These are phyloP conservation scores for Dryocosmus kuriphilus DNA, from an alignment of 2,888 invertebrate genomes.

Conservation along the genomic window DNA sequence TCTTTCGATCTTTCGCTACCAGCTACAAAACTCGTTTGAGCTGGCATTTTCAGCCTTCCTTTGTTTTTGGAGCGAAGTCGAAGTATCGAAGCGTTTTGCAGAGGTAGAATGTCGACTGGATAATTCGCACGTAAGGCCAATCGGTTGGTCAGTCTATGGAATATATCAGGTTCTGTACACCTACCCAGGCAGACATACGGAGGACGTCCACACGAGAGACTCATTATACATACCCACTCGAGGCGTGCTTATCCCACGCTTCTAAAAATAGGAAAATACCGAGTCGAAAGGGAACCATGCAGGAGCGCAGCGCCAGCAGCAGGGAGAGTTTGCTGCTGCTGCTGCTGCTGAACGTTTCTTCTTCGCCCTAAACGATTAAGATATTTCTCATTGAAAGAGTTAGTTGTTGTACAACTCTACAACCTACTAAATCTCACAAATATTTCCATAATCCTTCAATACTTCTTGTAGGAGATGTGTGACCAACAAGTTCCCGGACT, in stretches of 20 bases:
- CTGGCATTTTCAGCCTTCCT: not conserved
- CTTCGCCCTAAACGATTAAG: not conserved
- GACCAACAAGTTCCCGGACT: too few relatives aligned
- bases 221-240: constrained; percentile 39
- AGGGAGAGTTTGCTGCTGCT: not conserved
- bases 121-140: constrained; percentile 31
- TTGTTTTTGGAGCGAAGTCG: constrained; percentile 40
- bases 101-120: constrained; percentile 13
- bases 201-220: constrained; percentile 27
- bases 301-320: not conserved
- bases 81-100: not conserved
- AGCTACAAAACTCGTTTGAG: constrained; percentile 8
- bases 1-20: not conserved
- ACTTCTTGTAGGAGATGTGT: too few relatives aligned
- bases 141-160: constrained; percentile 27
- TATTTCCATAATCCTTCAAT: too few relatives aligned
- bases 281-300: constrained; percentile 38
- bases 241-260: constrained; percentile 45
- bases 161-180: constrained; percentile 38
- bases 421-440: not conserved
- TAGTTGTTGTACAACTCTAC: not conserved
- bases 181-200: not conserved
- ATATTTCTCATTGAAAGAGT: not conserved
- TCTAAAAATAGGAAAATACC: constrained; percentile 46
- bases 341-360: not conserved